phyloP scores from a whole-genome alignment of 2,888 invertebrate species.

The Laothoe populi region DNA sequence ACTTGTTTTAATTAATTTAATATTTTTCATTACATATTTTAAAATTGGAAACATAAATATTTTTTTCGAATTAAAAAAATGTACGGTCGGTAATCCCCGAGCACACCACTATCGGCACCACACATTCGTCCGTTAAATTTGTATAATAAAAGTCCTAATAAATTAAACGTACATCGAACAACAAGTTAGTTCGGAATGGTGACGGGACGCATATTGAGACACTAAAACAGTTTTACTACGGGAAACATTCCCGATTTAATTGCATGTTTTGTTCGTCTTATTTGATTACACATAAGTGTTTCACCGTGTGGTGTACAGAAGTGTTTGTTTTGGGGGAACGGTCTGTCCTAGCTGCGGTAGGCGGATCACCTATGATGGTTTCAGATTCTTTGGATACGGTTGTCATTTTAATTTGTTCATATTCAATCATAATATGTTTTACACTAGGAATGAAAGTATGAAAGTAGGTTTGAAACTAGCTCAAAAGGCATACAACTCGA shows the following conservation, averaged over 20 bases:
- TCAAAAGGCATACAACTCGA: too few relatives aligned
- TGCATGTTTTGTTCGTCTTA: slow-evolving; percentile 43
- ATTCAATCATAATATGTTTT: too few relatives aligned
- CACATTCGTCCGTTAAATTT: slow-evolving; percentile 62
- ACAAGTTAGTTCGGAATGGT: slow-evolving; percentile 65
- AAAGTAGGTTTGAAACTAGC: too few relatives aligned
- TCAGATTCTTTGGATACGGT: too few relatives aligned
- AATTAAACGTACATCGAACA: slow-evolving; percentile 69
- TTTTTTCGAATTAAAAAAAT: background rate
- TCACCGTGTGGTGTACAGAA: slow-evolving; percentile 22
- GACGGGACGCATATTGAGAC: slow-evolving; percentile 74
- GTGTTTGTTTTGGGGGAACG: slow-evolving; percentile 24
- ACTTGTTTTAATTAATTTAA: background rate
- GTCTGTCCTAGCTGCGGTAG: slow-evolving; percentile 3
- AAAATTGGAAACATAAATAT: too few relatives aligned
- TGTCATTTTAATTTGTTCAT: too few relatives aligned
- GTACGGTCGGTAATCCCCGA: background rate
- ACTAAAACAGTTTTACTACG: slow-evolving; percentile 73
- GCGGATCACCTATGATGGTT: too few relatives aligned
- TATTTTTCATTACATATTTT: background rate
- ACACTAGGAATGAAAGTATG: too few relatives aligned
- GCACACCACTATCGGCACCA: slow-evolving; percentile 31
- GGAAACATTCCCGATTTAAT: slow-evolving; percentile 67
- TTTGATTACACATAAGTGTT: slow-evolving; percentile 27
- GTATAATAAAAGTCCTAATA: slow-evolving; percentile 75